Conservation (phyloP, 2,113 vertebrate species). For the Falcunculus frontatus region DNA sequence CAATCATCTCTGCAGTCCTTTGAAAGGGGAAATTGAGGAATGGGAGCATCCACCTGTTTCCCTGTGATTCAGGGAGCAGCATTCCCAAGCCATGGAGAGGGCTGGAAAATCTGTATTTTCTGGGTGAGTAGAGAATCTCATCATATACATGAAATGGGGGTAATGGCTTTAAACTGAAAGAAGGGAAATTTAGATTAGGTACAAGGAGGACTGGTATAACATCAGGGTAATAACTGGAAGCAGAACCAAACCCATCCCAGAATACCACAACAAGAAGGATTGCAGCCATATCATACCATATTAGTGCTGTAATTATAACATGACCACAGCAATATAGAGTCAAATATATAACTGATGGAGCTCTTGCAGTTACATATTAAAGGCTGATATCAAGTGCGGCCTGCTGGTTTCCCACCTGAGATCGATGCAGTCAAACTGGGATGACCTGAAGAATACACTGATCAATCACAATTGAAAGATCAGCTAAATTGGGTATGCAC, state of each 20-base stretch:
- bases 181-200: neutral
- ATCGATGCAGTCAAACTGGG: neutral
- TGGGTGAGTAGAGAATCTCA: neutral
- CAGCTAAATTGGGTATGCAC: neutral
- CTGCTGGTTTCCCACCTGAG: neutral
- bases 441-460: neutral
- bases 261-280: neutral
- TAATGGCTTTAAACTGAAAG: neutral
- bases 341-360: neutral
- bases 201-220: neutral
- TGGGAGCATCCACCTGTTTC: neutral
- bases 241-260: neutral
- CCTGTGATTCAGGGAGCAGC: neutral
- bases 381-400: neutral
- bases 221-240: neutral
- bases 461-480: neutral
- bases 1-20: neutral
- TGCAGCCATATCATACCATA: neutral
- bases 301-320: neutral
- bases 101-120: neutral
- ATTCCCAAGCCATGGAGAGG: neutral
- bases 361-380: neutral
- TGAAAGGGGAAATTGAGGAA: neutral
- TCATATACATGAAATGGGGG: accelerated
- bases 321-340: neutral